Percentiles rank a stretch among this genome's conserved stretches.
phyloP scores from a whole-genome alignment of 2,113 vertebrate genomes.

The Porphyrio hochstetteri region DNA sequence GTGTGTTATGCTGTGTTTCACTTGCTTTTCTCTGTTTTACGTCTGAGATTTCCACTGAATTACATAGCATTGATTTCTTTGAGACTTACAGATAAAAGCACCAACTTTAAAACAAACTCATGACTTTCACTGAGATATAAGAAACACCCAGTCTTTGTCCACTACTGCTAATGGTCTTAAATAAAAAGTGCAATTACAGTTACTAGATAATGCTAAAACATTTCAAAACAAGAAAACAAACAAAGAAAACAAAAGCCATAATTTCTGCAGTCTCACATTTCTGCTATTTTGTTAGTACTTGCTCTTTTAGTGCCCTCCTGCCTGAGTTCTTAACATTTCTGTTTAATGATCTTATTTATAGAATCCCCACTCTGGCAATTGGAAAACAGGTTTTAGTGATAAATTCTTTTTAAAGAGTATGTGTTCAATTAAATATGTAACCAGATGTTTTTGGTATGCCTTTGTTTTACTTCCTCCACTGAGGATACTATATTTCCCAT shows the following conservation, averaged over 20 bases:
- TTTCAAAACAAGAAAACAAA: neutral
- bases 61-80: neutral
- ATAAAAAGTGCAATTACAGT: neutral
- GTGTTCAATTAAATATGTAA: slow-evolving; percentile 15
- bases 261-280: neutral
- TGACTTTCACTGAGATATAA: neutral
- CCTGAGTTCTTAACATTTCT: neutral
- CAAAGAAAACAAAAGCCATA: neutral
- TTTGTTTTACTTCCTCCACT: slow-evolving; percentile 19
- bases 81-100: neutral
- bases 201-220: neutral
- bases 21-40: neutral
- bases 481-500: neutral
- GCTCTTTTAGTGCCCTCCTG: neutral
- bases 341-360: slow-evolving; percentile 33
- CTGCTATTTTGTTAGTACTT: neutral
- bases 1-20: neutral
- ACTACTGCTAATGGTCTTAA: neutral
- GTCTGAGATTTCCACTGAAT: neutral
- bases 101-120: neutral
- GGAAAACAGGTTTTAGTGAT: slow-evolving; percentile 20
- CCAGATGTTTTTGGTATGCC: neutral
- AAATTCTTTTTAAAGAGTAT: slow-evolving; percentile 23
- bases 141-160: neutral
- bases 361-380: neutral